Evolutionary conservation across 2,888 invertebrate species (phyloP).

Genomic region (Thera obeliscata): DNA sequence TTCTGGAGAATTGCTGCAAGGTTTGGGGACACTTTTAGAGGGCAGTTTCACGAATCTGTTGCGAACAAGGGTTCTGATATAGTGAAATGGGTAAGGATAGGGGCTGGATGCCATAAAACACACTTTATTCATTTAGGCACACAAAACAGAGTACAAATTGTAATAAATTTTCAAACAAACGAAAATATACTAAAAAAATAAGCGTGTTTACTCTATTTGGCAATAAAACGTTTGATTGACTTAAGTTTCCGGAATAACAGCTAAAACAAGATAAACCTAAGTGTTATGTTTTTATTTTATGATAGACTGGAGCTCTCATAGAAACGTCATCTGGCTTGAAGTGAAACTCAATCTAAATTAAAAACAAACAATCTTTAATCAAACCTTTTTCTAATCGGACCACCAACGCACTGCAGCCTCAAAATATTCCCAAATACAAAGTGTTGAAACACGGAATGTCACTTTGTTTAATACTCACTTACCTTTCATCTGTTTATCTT

Average conservation of each 20-base stretch:
- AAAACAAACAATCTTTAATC: constrained; percentile 36
- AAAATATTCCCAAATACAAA: constrained; percentile 19
- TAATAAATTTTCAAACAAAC: no score
- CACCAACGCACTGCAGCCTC: constrained; percentile 21
- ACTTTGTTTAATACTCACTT: constrained; percentile 60
- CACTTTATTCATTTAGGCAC: not conserved
- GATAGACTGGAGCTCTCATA: not conserved
- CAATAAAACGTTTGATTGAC: no score
- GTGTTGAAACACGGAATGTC: constrained; percentile 73
- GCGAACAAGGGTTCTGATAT: not conserved
- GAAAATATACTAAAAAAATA: no score
- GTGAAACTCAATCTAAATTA: constrained; percentile 22
- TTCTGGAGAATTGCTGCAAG: constrained; percentile 20
- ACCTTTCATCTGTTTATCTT: constrained; percentile 60
- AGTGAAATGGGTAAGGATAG: not conserved
- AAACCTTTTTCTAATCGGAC: constrained; percentile 24
- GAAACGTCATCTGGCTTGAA: not conserved
- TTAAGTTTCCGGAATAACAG: no score
- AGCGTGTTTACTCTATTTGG: no score
- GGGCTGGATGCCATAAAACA: not conserved
- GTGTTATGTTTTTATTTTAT: no score
- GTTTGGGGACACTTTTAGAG: constrained; percentile 9
- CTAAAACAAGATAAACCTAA: no score
- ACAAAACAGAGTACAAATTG: not conserved
- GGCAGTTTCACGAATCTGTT: constrained; percentile 9